Evolutionary conservation across 2,797 vertebrate species (phyloP).

Genomic region (Lutjanus argentimaculatus): DNA sequence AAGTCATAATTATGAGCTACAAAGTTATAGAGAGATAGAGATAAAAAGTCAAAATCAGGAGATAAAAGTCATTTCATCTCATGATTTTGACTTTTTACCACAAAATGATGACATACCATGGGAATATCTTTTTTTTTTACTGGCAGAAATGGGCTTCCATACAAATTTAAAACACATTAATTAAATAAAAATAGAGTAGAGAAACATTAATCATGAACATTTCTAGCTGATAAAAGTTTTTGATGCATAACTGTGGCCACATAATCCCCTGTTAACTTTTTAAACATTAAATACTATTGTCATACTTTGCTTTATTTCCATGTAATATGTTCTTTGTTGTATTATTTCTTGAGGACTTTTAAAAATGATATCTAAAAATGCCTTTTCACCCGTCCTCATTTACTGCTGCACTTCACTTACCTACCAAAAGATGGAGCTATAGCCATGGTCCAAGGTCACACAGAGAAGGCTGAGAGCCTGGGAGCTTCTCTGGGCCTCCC

Average conservation of each 20-base stretch:
- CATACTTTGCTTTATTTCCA: not conserved
- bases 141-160: no score
- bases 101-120: no score
- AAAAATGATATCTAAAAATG: not conserved
- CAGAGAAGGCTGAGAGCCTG: slow-evolving; percentile 8
- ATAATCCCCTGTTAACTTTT: not conserved
- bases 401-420: slow-evolving; percentile 36
- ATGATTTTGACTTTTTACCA: no score
- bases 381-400: not conserved
- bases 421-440: slow-evolving; percentile 82
- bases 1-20: no score
- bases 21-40: no score
- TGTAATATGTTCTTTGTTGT: not conserved
- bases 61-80: no score
- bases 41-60: no score
- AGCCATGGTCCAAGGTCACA: slow-evolving; percentile 61
- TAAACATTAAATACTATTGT: not conserved
- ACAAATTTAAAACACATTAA: not conserved
- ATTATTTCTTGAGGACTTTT: not conserved
- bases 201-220: not conserved
- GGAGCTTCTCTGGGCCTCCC: slow-evolving; percentile 29
- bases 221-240: slow-evolving; percentile 1
- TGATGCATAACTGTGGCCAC: not conserved
- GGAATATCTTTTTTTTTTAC: no score
- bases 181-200: not conserved